Evolutionary conservation across 2,888 invertebrate genomes (phyloP).

Genomic region (Meta bourneti): DNA sequence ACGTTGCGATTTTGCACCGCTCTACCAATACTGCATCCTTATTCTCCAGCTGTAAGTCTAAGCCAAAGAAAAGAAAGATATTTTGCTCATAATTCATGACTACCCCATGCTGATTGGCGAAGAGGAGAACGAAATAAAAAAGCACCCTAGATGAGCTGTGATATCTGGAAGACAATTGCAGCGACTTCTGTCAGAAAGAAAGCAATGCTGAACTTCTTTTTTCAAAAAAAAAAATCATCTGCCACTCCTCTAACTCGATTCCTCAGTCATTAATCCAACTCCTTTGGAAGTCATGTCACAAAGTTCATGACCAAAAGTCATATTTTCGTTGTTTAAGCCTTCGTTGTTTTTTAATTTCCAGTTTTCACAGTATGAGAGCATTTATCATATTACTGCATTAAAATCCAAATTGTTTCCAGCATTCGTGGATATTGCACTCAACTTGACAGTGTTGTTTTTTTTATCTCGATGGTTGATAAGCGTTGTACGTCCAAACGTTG

Average conservation of each 20-base stretch:
- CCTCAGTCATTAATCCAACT: constrained; percentile 72
- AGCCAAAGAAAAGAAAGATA: not conserved
- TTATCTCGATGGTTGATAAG: too few relatives aligned
- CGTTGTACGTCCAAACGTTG: too few relatives aligned
- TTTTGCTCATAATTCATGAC: constrained; percentile 35
- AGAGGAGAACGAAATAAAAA: constrained; percentile 6
- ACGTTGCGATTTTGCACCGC: too few relatives aligned
- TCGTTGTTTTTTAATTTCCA: too few relatives aligned
- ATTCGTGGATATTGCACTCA: too few relatives aligned
- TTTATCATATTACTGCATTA: too few relatives aligned
- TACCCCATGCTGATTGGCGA: constrained; percentile 58
- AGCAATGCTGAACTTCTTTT: constrained; percentile 12
- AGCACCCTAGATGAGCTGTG: constrained; percentile 19
- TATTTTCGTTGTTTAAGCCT: too few relatives aligned
- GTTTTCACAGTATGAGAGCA: too few relatives aligned
- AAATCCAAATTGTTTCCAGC: too few relatives aligned
- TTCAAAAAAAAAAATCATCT: constrained; percentile 40
- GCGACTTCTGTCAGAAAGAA: constrained; percentile 47
- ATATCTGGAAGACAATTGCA: constrained; percentile 66
- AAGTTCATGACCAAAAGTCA: not conserved
- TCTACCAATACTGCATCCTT: too few relatives aligned
- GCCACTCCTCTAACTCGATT: constrained; percentile 72
- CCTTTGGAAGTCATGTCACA: constrained; percentile 74
- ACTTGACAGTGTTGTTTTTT: too few relatives aligned
- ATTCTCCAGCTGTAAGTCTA: not conserved